Base-by-base conservation (phyloP, 2,113 vertebrate species). In the Mionectes macconnelli region DNA sequence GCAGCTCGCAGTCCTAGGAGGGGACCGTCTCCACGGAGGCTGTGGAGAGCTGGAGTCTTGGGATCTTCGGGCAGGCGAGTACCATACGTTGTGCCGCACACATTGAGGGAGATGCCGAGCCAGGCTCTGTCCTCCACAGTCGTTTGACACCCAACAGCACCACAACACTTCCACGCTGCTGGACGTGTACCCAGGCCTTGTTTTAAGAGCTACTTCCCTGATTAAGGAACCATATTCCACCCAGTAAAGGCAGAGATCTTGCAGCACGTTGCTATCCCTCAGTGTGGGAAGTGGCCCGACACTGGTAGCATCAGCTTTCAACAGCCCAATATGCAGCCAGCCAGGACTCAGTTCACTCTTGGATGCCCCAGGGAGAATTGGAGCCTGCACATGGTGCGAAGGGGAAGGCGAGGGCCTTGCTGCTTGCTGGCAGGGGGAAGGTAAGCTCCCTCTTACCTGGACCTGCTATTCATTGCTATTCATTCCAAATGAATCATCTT, bases 401-500 rank as follows among this genome's bases (percentile, higher is more conserved):
- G 87, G 82, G 89, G 85, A 96, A 87, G 96, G 90, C 55, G 3
- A 93, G 84, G 77, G 92, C 93, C 96, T 93, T 25, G 21, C 93
- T 95, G 93, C 81, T 93, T 85, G 83, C 94, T 89, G 93, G 91
- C 72, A 93, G 91, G 69, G 73, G 86, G 81, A 96, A 80, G 86
- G 78, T 92, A 93, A 97, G 66, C 56, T 74, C 64, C 73, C 84
- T 96, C 87, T 93, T 87, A 92, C 90, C 91, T 64, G 63, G 66
- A 96, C 94, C 95, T 96, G 93, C 75, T 88, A 94, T 95, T 96
- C 93, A 92, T 92, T 96, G 92, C 69, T 87, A 95, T 96, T 96
- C 92, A 92, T 94, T 95, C 94, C 96, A 94, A 96, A 95, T 76
- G 57, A 96, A 92, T 93, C 14, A 73, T 49, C 87, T 68, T 62